Base-by-base conservation (phyloP, 2,113 vertebrate genomes). In the Oceanodroma tethys region DNA sequence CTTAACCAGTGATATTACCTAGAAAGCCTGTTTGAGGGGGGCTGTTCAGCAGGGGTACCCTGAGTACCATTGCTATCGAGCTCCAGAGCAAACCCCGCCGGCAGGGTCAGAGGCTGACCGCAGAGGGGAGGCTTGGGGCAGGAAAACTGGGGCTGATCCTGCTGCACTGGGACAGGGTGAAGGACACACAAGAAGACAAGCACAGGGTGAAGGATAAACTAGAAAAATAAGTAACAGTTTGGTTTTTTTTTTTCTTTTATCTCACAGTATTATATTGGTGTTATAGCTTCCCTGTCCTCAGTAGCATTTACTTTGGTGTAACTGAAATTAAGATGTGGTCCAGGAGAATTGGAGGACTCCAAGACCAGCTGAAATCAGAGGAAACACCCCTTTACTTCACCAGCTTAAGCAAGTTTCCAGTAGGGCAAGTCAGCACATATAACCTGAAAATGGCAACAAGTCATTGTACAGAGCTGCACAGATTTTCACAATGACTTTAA, bases 61-160 rank as follows among this genome's bases (percentile, higher is more conserved):
- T 1, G 22, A 36, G 38, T 29, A 38, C 17, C 23, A 11, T 11
- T 2, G 53, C 1, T 21, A 48, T 50, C 7, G 19, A 38, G 38
- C 34, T 67, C 32, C 48, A 27, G 36, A 48, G 45, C 1, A 1
- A 73, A 32, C 2, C 26, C 47, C 7, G 1, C 18, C 1, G 1
- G 23, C 23, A 43, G 52, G 32, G 32, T 32, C 32, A 47, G 55
- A 42, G 56, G 18, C 14, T 30, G 47, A 8, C 36, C 48, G 68
- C 53, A 60, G 34, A 6, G 21, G 23, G 20, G 9, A n/a, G 42
- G n/a, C 15, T 22, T 4, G 1, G 48, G 38, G 55, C 53, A 84
- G 72, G 32, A 84, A 22, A 45, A 16, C 22, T 16, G 18, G 22
- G 60, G 32, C 25, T 50, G 45, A 70, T n/a, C 50, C 58, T 2